These are phyloP conservation scores for Congeria kusceri DNA, from an alignment of 2,888 invertebrate genomes.

Conservation along the genomic window DNA sequence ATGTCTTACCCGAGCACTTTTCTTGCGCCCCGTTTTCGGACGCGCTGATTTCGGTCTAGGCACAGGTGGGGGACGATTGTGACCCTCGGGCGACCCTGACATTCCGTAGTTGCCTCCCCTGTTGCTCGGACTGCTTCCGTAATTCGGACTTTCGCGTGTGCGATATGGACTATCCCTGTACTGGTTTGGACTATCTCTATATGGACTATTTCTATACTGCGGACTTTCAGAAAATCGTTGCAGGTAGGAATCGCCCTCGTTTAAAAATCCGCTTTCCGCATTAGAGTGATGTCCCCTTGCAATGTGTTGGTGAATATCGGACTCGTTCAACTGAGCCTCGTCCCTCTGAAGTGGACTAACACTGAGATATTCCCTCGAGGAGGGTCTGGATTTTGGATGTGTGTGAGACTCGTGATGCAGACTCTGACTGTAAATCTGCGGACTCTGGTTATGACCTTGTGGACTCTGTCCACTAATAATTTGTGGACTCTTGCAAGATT, in stretches of 20 bases:
- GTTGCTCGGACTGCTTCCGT: constrained; percentile 28
- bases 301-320: constrained; percentile 41
- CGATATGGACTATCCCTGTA: constrained; percentile 47
- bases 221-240: constrained; percentile 47
- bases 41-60: constrained; percentile 63
- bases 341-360: constrained; percentile 59
- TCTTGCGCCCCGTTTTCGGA: constrained; percentile 59
- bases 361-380: constrained; percentile 52
- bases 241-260: constrained; percentile 41
- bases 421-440: constrained; percentile 31
- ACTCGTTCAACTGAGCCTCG: constrained; percentile 47
- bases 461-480: constrained; percentile 26
- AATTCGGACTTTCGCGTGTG: constrained; percentile 29
- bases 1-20: constrained; percentile 53
- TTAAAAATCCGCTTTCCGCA: constrained; percentile 13
- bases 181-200: constrained; percentile 35
- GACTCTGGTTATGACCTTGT: constrained; percentile 26
- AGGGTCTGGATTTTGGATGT: constrained; percentile 30
- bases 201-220: constrained; percentile 46
- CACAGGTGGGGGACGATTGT: constrained; percentile 45
- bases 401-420: constrained; percentile 19
- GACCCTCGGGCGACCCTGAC: constrained; percentile 38
- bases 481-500: constrained; percentile 31
- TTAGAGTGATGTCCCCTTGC: constrained; percentile 3
- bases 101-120: constrained; percentile 4